These are phyloP conservation scores for Chauna torquata DNA, from an alignment of 2,113 vertebrate genomes.

Conservation along the genomic window DNA sequence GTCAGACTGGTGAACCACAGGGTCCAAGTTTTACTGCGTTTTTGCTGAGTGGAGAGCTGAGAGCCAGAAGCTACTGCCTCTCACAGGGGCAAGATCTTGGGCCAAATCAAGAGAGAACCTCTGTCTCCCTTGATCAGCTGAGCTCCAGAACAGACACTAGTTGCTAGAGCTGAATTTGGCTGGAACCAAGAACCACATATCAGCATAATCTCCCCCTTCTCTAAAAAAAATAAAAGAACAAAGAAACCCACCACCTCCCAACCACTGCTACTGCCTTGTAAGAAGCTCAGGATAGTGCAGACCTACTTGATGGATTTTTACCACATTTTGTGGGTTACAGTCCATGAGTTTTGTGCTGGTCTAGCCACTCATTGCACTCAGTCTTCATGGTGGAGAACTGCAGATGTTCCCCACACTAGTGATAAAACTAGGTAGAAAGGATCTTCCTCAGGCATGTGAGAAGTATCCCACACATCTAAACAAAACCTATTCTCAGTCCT, in stretches of 20 bases:
- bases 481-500: background rate
- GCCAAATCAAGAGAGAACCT: background rate
- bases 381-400: background rate
- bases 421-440: background rate
- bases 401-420: background rate
- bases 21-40: background rate
- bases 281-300: background rate
- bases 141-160: background rate
- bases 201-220: background rate
- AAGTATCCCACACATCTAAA: background rate
- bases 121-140: background rate
- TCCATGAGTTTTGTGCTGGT: background rate
- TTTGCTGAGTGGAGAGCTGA: background rate
- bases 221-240: background rate
- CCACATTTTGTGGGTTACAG: background rate
- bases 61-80: background rate
- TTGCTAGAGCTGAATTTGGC: background rate
- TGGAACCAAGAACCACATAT: background rate
- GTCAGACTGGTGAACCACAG: background rate
- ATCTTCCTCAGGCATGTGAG: background rate
- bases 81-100: background rate
- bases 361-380: background rate
- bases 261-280: accelerated
- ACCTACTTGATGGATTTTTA: background rate
- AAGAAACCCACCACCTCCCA: background rate